phyloP scores from a whole-genome alignment of 2,797 vertebrate species.

The Enteromius fasciolatus region DNA sequence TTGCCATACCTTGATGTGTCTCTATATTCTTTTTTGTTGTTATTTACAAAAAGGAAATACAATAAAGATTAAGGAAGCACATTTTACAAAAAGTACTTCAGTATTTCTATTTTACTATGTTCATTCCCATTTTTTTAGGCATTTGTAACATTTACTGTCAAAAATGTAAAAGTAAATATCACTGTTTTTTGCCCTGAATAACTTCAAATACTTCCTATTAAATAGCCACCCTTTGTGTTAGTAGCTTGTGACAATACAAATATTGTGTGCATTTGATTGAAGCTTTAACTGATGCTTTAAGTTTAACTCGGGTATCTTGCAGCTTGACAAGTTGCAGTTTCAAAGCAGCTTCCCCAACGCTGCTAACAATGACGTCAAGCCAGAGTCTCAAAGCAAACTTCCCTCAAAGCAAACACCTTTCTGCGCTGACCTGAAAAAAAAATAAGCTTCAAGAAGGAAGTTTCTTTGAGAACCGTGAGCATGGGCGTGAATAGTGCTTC shows the following conservation, averaged over 20 bases:
- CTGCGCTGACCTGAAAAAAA: background rate
- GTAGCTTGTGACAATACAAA: too few relatives aligned
- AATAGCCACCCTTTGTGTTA: too few relatives aligned
- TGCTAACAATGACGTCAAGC: background rate
- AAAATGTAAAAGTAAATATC: background rate
- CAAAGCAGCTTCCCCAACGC: background rate
- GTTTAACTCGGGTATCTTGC: background rate
- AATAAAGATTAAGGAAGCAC: background rate
- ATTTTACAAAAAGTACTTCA: background rate
- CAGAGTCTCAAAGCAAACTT: background rate
- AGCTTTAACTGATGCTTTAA: background rate
- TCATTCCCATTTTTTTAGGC: background rate
- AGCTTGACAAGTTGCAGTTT: constrained; percentile 2
- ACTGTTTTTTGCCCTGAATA: background rate
- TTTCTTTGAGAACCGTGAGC: background rate
- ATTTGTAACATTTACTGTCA: background rate
- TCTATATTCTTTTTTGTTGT: background rate
- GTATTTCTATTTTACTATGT: background rate
- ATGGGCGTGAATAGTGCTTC: background rate
- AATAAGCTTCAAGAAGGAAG: background rate
- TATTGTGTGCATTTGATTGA: background rate
- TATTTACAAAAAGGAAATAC: background rate
- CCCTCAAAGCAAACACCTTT: background rate
- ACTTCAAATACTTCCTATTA: background rate
- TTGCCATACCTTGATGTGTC: background rate